phyloP scores from a whole-genome alignment of 2,797 vertebrate genomes.

The Pampus argenteus region DNA sequence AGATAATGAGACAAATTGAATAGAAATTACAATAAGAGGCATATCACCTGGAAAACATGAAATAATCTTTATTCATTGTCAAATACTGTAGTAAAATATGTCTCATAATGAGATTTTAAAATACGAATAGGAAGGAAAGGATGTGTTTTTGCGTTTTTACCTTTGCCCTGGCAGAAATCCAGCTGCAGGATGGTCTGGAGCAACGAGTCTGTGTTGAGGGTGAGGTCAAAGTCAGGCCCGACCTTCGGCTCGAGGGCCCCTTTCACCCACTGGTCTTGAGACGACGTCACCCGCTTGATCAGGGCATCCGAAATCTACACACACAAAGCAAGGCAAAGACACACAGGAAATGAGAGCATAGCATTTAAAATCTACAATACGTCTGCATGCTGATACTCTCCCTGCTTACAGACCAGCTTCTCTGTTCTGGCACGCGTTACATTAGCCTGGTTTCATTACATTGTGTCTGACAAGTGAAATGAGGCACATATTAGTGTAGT shows the following conservation, averaged over 20 bases:
- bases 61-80: not conserved
- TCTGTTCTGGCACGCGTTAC: conserved; percentile 11
- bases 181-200: conserved; percentile 96
- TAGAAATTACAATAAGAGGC: not conserved
- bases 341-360: conserved; percentile 5
- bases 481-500: conserved; percentile 38
- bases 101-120: not conserved
- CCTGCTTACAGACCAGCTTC: not conserved
- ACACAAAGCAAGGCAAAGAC: conserved; percentile 13
- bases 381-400: not conserved
- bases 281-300: conserved; percentile 94
- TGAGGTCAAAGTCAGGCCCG: conserved; percentile 94
- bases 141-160: conserved; percentile 70
- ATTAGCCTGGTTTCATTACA: conserved; percentile 28
- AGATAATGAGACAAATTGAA: not conserved
- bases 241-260: conserved; percentile 97
- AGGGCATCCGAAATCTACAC: conserved; percentile 94
- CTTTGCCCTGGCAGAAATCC: conserved; percentile 98
- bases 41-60: not conserved
- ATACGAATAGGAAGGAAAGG: not conserved
- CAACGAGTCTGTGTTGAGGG: conserved; percentile 92
- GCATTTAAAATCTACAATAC: not conserved
- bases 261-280: conserved; percentile 99
- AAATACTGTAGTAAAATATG: not conserved
- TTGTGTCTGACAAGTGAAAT: conserved; percentile 49